These are phyloP conservation scores for Bombus superbus DNA, from an alignment of 1,140 invertebrate genomes.

Conservation along the genomic window DNA sequence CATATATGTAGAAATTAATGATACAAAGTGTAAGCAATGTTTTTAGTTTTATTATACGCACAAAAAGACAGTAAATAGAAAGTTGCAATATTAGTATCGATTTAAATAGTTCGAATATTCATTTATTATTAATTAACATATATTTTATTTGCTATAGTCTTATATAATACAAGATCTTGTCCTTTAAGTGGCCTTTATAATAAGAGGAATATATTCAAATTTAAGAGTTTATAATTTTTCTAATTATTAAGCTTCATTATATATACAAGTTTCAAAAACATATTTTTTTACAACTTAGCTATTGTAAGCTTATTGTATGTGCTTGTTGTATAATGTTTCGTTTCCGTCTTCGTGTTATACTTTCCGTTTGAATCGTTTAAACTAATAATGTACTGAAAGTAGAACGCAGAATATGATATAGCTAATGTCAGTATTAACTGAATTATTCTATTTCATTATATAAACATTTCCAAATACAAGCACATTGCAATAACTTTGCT, in stretches of 20 bases:
- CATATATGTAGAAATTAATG: neutral
- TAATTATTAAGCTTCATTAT: conserved; percentile 53
- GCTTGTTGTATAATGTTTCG: conserved; percentile 48
- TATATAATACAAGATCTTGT: conserved; percentile 49
- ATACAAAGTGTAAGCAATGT: neutral
- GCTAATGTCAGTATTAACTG: conserved; percentile 8
- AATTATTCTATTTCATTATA: conserved; percentile 26
- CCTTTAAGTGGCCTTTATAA: conserved; percentile 66
- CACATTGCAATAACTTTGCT: conserved; percentile 56
- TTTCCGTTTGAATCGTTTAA: neutral
- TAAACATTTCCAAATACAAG: conserved; percentile 45
- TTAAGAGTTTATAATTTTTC: conserved; percentile 49
- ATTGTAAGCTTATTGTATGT: conserved; percentile 62
- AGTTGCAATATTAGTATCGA: neutral
- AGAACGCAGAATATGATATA: conserved; percentile 19
- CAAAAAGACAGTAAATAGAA: neutral
- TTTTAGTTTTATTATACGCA: neutral
- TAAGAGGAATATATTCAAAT: conserved; percentile 56
- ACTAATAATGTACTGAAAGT: neutral
- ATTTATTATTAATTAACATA: neutral
- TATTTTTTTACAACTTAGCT: conserved; percentile 64
- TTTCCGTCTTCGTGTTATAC: conserved; percentile 2
- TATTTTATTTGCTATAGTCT: conserved; percentile 15
- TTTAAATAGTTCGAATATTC: neutral
- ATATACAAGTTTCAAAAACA: conserved; percentile 54